A percentile compares a stretch with the other conserved stretches of the same genome.
Conservation (phyloP, 2,888 invertebrate genomes). For the Beris morrisii region DNA sequence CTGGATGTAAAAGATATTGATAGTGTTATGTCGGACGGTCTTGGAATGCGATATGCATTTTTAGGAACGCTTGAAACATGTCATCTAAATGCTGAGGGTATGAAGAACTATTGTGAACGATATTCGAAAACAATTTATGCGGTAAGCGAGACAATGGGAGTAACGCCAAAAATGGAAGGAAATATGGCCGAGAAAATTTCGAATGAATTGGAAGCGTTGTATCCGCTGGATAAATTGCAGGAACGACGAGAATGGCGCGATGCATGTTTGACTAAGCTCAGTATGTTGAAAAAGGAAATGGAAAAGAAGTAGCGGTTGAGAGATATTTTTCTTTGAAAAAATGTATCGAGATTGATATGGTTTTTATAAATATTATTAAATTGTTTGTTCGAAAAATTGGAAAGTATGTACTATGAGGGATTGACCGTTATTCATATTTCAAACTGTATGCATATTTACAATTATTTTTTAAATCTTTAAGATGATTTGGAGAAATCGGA, state of each 20-base stretch:
- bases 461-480: too few species aligned
- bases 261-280: slow-evolving; percentile 75
- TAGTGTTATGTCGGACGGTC: slow-evolving; percentile 89
- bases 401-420: too few species aligned
- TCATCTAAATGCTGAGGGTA: slow-evolving; percentile 92
- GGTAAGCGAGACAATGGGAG: slow-evolving; percentile 74
- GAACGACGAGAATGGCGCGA: slow-evolving; percentile 83
- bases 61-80: slow-evolving; percentile 92
- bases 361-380: too few species aligned
- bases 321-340: too few species aligned
- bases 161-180: slow-evolving; percentile 73
- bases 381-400: too few species aligned
- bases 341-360: too few species aligned
- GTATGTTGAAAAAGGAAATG: slow-evolving; percentile 76
- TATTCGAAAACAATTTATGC: slow-evolving; percentile 63
- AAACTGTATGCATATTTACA: too few species aligned
- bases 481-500: too few species aligned
- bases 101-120: slow-evolving; percentile 64
- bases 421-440: too few species aligned
- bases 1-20: slow-evolving; percentile 87
- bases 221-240: slow-evolving; percentile 72
- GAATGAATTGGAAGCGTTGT: slow-evolving; percentile 71
- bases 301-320: slow-evolving; percentile 47
- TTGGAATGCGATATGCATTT: slow-evolving; percentile 95
- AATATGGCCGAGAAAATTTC: slow-evolving; percentile 67